Conservation (phyloP, 23 tunicate genomes). For the Oikopleura dioica region DNA sequence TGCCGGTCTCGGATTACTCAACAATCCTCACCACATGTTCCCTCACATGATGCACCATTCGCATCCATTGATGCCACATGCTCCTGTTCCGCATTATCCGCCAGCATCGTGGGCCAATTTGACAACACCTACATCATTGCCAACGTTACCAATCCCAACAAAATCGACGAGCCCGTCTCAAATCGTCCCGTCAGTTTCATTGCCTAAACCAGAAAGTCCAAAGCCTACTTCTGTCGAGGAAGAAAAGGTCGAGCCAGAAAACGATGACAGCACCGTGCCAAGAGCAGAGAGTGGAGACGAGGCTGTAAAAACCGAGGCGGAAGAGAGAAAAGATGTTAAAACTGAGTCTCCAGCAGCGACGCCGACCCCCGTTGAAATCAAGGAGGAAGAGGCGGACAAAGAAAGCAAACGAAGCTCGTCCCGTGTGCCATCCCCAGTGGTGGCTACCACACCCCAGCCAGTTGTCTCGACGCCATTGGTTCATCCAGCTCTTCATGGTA, state of each 20-base stretch:
- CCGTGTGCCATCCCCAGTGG: neutral
- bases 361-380: too few species aligned
- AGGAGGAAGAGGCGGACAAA: too few species aligned
- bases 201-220: neutral
- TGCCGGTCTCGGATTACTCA: neutral
- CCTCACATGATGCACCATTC: slow-evolving; percentile 1
- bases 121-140: neutral
- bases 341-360: neutral
- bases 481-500: slow-evolving; percentile 7
- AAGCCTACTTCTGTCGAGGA: neutral
- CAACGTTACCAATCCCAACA: neutral
- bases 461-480: neutral
- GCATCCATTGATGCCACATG: neutral
- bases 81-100: neutral
- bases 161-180: too few species aligned
- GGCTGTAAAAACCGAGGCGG: neutral
- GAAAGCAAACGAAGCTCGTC: neutral
- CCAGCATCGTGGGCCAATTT: neutral
- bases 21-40: neutral
- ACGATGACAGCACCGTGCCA: neutral
- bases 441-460: neutral
- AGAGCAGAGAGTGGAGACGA: neutral
- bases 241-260: neutral
- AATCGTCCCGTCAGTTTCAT: neutral
- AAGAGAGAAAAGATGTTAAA: neutral